phyloP scores from a whole-genome alignment of 2,113 vertebrate species.

The Callithrix jacchus region DNA sequence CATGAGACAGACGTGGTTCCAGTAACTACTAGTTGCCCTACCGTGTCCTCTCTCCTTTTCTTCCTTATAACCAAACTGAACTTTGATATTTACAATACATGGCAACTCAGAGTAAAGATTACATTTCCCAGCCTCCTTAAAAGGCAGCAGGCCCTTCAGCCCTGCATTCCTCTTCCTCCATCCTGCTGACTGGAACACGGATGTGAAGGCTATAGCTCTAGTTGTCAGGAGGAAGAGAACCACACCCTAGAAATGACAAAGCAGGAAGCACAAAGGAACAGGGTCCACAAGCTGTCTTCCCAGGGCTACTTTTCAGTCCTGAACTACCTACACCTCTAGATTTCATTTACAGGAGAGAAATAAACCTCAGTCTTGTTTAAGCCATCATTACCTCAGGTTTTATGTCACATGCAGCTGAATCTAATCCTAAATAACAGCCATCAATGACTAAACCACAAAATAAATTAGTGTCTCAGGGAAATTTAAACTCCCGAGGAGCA shows the following conservation, averaged over 20 bases:
- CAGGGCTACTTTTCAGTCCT: neutral
- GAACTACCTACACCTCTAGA: neutral
- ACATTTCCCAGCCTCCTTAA: slow-evolving; percentile 12
- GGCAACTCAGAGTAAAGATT: neutral
- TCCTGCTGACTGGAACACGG: neutral
- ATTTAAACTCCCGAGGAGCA: neutral
- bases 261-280: neutral
- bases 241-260: slow-evolving; percentile 46
- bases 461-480: slow-evolving; percentile 34
- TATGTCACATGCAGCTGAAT: slow-evolving; percentile 38
- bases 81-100: neutral
- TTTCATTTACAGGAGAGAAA: slow-evolving; percentile 1
- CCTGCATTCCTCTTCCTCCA: neutral
- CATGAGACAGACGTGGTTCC: neutral
- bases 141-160: neutral
- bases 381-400: neutral
- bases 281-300: neutral
- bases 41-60: neutral
- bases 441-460: slow-evolving; percentile 51
- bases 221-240: slow-evolving; percentile 16
- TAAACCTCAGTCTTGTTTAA: neutral
- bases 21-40: neutral
- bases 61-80: neutral
- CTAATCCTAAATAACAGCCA: slow-evolving; percentile 40
- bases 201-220: neutral